These are phyloP conservation scores for Phenacoccus solenopsis DNA, from an alignment of 1,140 invertebrate species.

Conservation along the genomic window DNA sequence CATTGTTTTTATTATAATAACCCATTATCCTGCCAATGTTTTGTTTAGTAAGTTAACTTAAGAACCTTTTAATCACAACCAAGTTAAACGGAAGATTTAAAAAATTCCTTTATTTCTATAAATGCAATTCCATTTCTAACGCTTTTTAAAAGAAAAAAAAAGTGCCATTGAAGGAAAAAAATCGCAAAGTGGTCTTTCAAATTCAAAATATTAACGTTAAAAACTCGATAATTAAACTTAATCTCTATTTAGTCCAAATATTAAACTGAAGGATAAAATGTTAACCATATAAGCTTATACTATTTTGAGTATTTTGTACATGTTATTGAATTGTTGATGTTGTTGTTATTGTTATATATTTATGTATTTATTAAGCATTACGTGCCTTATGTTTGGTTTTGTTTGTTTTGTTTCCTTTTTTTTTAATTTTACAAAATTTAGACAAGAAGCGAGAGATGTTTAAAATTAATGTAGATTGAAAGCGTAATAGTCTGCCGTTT, in stretches of 20 bases:
- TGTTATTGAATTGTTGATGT: slow-evolving; percentile 17
- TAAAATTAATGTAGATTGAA: background rate
- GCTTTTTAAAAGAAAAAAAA: background rate
- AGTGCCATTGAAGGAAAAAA: background rate
- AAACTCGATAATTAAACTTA: background rate
- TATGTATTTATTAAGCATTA: slow-evolving; percentile 16
- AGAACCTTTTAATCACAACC: background rate
- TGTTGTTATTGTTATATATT: slow-evolving; percentile 17
- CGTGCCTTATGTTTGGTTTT: slow-evolving; percentile 17
- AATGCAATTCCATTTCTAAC: background rate
- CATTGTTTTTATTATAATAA: too few relatives aligned
- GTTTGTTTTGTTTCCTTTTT: background rate
- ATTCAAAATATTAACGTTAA: background rate
- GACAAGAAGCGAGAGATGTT: background rate
- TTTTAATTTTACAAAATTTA: background rate
- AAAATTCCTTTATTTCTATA: background rate
- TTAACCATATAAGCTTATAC: slow-evolving; percentile 13
- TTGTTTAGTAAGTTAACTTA: background rate
- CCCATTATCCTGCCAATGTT: background rate
- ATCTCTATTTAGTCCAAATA: background rate
- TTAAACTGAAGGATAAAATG: slow-evolving; percentile 6
- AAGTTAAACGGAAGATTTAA: background rate
- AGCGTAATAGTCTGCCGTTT: background rate
- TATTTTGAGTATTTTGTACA: slow-evolving; percentile 16
- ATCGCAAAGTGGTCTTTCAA: background rate